phyloP scores from a whole-genome alignment of 2,888 invertebrate genomes.

The Drosophila kokeensis region DNA sequence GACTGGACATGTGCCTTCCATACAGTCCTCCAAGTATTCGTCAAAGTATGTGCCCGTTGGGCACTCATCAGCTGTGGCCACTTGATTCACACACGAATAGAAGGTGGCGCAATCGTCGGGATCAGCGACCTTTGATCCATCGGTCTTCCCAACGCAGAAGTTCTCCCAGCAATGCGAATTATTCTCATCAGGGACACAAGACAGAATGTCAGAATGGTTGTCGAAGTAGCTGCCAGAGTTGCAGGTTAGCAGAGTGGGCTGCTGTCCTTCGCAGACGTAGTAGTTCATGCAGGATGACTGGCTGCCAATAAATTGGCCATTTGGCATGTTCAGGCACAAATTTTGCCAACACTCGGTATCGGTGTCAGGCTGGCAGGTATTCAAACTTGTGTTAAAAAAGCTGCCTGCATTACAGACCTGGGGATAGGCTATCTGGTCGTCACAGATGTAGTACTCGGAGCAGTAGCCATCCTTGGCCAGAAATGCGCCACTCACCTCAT shows the following conservation, averaged over 20 bases:
- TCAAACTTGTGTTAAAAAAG: conserved; percentile 50
- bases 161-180: conserved; percentile 64
- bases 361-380: conserved; percentile 67
- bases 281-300: conserved; percentile 58
- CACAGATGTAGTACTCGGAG: conserved; percentile 71
- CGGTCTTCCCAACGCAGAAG: conserved; percentile 52
- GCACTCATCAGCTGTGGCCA: conserved; percentile 41
- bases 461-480: conserved; percentile 65
- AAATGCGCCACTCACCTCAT: conserved; percentile 63
- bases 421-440: conserved; percentile 63
- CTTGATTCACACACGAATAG: conserved; percentile 51
- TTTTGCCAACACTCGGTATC: conserved; percentile 71
- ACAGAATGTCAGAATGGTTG: background rate
- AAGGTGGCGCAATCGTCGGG: conserved; percentile 48
- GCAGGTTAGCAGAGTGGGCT: conserved; percentile 56
- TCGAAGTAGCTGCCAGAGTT: conserved; percentile 63
- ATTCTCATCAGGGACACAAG: conserved; percentile 51
- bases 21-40: conserved; percentile 17
- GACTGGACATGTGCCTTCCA: conserved; percentile 64
- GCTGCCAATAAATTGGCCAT: conserved; percentile 47
- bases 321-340: conserved; percentile 52
- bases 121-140: conserved; percentile 47
- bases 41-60: conserved; percentile 57
- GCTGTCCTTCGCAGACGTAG: conserved; percentile 56
- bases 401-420: conserved; percentile 72